phyloP scores from a whole-genome alignment of 1,140 invertebrate species.

The Drosophila equinoxialis region DNA sequence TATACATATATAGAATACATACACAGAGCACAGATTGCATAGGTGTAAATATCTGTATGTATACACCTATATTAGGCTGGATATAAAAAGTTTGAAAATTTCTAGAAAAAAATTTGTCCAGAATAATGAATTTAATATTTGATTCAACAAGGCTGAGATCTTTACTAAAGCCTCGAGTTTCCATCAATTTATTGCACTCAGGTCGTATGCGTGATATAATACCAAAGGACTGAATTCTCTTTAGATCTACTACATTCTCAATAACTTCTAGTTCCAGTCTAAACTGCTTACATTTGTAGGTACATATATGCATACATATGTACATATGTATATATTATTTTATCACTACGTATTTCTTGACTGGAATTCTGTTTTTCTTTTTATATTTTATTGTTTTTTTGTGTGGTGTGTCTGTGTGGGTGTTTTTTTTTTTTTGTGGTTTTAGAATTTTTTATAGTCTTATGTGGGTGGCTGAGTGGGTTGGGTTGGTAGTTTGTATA shows the following conservation, averaged over 20 bases:
- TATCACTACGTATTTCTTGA: constrained; percentile 44
- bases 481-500: not conserved
- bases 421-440: constrained; percentile 56
- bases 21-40: not conserved
- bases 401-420: no score
- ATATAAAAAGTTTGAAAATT: not conserved
- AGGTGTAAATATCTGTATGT: constrained; percentile 25
- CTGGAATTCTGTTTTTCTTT: constrained; percentile 18
- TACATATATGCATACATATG: no score
- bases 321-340: constrained; percentile 40
- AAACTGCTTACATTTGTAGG: not conserved
- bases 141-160: no score
- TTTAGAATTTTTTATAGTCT: constrained; percentile 70
- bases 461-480: constrained; percentile 1
- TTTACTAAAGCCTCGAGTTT: no score
- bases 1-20: not conserved
- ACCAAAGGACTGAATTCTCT: not conserved
- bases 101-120: no score
- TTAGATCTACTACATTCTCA: not conserved
- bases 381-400: constrained; percentile 13
- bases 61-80: constrained; percentile 31
- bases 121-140: no score
- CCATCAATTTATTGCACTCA: not conserved
- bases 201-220: not conserved
- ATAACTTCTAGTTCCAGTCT: not conserved